Conservation (phyloP, 1,140 invertebrate species). For the Drosophila seguyi region DNA sequence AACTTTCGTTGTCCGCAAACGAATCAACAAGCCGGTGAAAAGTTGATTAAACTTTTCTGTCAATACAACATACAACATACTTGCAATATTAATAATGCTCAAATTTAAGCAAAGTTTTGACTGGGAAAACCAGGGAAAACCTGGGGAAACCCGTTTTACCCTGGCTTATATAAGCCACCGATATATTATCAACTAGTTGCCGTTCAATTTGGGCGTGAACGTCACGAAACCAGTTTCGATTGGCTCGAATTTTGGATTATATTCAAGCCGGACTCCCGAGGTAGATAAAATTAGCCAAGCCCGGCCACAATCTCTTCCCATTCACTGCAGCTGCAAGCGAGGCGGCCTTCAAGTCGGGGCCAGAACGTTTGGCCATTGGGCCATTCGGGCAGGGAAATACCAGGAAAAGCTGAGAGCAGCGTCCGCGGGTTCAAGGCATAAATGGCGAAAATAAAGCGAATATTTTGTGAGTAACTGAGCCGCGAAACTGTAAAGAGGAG, state of each 20-base stretch:
- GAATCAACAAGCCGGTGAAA: slow-evolving; percentile 11
- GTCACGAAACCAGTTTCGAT: slow-evolving; percentile 30
- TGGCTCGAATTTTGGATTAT: not conserved
- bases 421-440: slow-evolving; percentile 44
- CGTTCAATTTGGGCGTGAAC: slow-evolving; percentile 46
- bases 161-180: slow-evolving; percentile 20
- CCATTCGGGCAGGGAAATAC: slow-evolving; percentile 12
- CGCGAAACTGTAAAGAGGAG: slow-evolving; percentile 50
- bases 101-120: slow-evolving; percentile 12
- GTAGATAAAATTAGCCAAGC: slow-evolving; percentile 35
- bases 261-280: not conserved
- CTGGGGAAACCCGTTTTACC: slow-evolving; percentile 25
- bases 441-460: slow-evolving; percentile 55
- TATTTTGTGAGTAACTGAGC: slow-evolving; percentile 48
- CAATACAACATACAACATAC: slow-evolving; percentile 30
- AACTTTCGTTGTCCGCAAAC: slow-evolving; percentile 33
- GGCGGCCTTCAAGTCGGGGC: slow-evolving; percentile 25
- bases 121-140: not conserved
- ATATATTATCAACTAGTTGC: slow-evolving; percentile 20
- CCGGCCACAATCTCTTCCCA: slow-evolving; percentile 20
- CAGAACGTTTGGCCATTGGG: slow-evolving; percentile 11
- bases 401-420: not conserved
- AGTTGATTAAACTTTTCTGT: slow-evolving; percentile 46
- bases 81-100: slow-evolving; percentile 26
- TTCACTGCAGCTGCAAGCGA: slow-evolving; percentile 38